phyloP scores from a whole-genome alignment of 2,888 invertebrate species.

The Apamea monoglypha region DNA sequence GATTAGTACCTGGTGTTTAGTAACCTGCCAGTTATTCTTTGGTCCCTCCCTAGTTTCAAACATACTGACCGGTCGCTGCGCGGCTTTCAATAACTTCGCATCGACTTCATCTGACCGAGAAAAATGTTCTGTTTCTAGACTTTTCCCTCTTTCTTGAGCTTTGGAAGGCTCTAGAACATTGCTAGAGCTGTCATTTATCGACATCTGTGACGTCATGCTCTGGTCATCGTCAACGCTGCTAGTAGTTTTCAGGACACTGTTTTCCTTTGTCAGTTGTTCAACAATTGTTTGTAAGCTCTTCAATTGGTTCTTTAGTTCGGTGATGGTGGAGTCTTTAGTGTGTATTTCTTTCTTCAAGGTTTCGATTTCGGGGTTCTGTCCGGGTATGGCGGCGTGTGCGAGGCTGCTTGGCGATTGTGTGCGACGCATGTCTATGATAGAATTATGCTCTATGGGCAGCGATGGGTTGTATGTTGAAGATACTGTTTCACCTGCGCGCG shows the following conservation, averaged over 20 bases:
- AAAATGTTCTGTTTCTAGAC: constrained; percentile 83
- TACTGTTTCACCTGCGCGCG: constrained; percentile 82
- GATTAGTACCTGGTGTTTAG: constrained; percentile 90
- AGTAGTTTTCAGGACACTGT: constrained; percentile 93
- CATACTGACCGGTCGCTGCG: constrained; percentile 96
- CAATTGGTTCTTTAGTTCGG: constrained; percentile 91
- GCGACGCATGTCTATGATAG: constrained; percentile 67
- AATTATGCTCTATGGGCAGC: constrained; percentile 78
- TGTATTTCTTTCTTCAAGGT: constrained; percentile 89
- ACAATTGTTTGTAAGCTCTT: constrained; percentile 92
- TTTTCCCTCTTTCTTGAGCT: constrained; percentile 83
- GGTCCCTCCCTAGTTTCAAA: constrained; percentile 95
- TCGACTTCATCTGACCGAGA: constrained; percentile 87
- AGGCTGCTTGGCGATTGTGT: constrained; percentile 72
- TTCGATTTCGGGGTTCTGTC: constrained; percentile 78
- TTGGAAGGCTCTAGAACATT: constrained; percentile 74
- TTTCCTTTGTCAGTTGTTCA: constrained; percentile 94
- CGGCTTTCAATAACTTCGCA: constrained; percentile 81
- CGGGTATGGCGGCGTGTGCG: constrained; percentile 61
- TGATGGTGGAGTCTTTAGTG: constrained; percentile 92
- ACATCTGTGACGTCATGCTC: constrained; percentile 83
- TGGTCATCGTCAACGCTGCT: constrained; percentile 86
- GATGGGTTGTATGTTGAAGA: constrained; percentile 84
- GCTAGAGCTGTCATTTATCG: constrained; percentile 80
- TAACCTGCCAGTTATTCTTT: constrained; percentile 91